Evolutionary conservation across 1,140 invertebrate species (phyloP), one percentile per base, ranked within the genome.

Genomic region (Saxidomus purpurata): DNA sequence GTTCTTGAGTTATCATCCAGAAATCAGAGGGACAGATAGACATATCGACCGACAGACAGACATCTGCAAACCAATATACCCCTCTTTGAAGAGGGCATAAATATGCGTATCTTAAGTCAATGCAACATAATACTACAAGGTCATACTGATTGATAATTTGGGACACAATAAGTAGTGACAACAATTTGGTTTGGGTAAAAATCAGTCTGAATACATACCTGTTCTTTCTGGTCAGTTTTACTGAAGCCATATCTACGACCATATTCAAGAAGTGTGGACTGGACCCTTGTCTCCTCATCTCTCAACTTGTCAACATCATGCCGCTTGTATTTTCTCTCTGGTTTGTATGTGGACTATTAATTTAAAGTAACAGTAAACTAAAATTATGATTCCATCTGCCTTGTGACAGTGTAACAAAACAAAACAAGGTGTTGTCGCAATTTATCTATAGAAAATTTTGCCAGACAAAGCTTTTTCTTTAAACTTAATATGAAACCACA

Each of bases 181-280:
- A n/a, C n/a, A n/a, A n/a, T n/a, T n/a, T n/a, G n/a, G n/a, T n/a
- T n/a, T n/a, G n/a, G n/a, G n/a, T n/a, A n/a, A n/a, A n/a, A n/a
- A n/a, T n/a, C n/a, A n/a, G n/a, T 59, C 15, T 19, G 4, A 59
- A n/a, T 67, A 40, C 34, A 36, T 13, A 82, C 61, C 61, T 82
- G 34, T 63, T 94, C 93, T 34, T 91, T 90, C 52, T 93, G 89
- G 19, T 93, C 91, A 28, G 91, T 88, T 63, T 92, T 92, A 83
- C 94, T 94, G 52, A 94, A 80, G n/a, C 94, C 94, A 92, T 95
- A 95, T 71, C 93, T 89, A 69, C 94, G 55, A 40, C 96, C 96
- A 94, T 96, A 97, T 93, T 97, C 96, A 47, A 97, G 90, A 4
- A 97, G 91, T 25, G 96, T 97, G 31, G 96, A 96, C 69, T 96